Conservation (phyloP, 64 coral and sea anemone genomes). For the Pocillopora damicornis region DNA sequence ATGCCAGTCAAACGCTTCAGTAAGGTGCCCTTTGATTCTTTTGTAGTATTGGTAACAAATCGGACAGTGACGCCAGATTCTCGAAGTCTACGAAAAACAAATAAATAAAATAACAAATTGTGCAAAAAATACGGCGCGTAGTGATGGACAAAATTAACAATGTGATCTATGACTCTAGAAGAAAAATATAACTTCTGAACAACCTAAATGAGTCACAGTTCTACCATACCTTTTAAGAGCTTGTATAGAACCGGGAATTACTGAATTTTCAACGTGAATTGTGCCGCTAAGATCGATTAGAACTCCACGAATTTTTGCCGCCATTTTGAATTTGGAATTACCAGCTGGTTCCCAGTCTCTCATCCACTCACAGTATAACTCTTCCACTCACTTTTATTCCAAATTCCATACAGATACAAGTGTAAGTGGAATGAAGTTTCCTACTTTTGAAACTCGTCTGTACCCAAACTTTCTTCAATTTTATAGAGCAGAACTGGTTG, state of each 20-base stretch:
- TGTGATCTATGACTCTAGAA: not conserved
- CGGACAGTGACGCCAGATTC: conserved; percentile 65
- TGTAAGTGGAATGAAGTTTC: not conserved
- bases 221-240: conserved; percentile 68
- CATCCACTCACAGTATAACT: not conserved
- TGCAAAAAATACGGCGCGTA: not conserved
- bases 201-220: not conserved
- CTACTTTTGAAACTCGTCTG: not conserved
- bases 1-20: conserved; percentile 55
- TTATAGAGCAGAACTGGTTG: no score
- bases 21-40: conserved; percentile 86
- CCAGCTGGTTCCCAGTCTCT: not conserved
- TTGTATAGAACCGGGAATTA: conserved; percentile 85
- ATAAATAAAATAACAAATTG: not conserved
- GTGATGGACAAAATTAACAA: not conserved
- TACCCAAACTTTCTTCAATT: no score
- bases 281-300: conserved; percentile 94
- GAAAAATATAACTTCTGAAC: not conserved
- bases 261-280: conserved; percentile 85
- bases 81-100: conserved; percentile 57
- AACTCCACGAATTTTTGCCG: conserved; percentile 72
- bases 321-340: conserved; percentile 63
- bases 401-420: not conserved
- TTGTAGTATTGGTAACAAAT: conserved; percentile 97
- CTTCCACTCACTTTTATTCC: not conserved